Base-by-base conservation (phyloP, 2,797 vertebrate genomes). In the Lepilemur septentrionalis region DNA sequence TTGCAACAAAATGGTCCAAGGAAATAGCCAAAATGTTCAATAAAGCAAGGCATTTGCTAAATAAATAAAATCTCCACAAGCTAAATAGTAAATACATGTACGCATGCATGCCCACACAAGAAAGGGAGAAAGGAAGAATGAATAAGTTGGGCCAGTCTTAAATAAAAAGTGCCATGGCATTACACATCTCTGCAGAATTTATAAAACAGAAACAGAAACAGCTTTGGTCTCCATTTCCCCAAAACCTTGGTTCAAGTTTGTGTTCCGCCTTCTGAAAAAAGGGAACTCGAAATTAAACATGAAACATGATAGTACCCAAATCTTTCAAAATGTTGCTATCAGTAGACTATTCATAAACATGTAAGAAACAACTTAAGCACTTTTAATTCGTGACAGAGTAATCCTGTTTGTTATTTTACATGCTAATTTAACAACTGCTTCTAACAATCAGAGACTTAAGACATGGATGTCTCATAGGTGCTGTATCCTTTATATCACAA, bases 21-120 rank as follows among this genome's bases (percentile, higher is more conserved):
- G 89, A 98, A 98, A 96, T 73, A 97, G 94, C 96, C 97, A 61
- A 96, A 97, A 30, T 95, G 13, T 95, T 96, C 90, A 57, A 52
- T 55, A 96, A 89, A 97, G 67, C 52, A 92, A 97, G 79, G 96
- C 97, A 94, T 84, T 98, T 97, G 63, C 76, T 96, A 98, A 98
- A 97, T 96, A 98, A 98, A 98, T 95, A 6, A 98, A 96, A 98
- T 96, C 89, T 59, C 70, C 94, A 55, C 89, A 89, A 76, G 63
- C 80, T 89, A 48, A 97, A 61, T 15, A 81, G 83, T 59, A 59
- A 95, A 82, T 78, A 61, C 43, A 55, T 22, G 63, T 52, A 76
- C 30, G 46, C 18, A 11, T n/a, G n/a, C 18, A 17, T 52, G 59
- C 46, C 18, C 73, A 91, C n/a, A 17, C 14, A 85, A 94, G 52